These are phyloP conservation scores for Phthorimaea operculella DNA, from an alignment of 1,140 invertebrate genomes.

Conservation along the genomic window DNA sequence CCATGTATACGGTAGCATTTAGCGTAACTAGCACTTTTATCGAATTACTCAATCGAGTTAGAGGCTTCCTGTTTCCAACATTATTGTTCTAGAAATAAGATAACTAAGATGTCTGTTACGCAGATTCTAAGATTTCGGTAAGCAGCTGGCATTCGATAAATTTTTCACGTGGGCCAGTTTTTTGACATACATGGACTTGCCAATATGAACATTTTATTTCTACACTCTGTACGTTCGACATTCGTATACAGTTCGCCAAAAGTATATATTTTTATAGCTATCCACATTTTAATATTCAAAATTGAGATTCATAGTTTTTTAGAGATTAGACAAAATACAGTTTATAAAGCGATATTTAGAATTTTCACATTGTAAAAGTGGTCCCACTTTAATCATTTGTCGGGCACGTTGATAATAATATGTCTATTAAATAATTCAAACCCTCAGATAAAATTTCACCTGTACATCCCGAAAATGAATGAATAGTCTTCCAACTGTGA, in stretches of 20 bases:
- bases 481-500: slow-evolving; percentile 27
- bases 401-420: slow-evolving; percentile 39
- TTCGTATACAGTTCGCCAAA: slow-evolving; percentile 54
- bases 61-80: no score
- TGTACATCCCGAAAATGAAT: slow-evolving; percentile 14
- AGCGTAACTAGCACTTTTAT: neutral
- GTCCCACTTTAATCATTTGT: slow-evolving; percentile 9
- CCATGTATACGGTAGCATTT: slow-evolving; percentile 27
- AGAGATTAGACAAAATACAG: slow-evolving; percentile 23
- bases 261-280: slow-evolving; percentile 62
- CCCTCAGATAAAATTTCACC: slow-evolving; percentile 25
- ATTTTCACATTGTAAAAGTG: slow-evolving; percentile 14
- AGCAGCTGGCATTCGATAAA: neutral
- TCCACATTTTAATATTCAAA: slow-evolving; percentile 43
- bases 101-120: no score
- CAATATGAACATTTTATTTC: slow-evolving; percentile 39
- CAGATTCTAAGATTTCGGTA: no score
- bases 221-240: slow-evolving; percentile 37
- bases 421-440: slow-evolving; percentile 33
- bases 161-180: slow-evolving; percentile 6
- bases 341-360: slow-evolving; percentile 28
- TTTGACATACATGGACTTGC: slow-evolving; percentile 47
- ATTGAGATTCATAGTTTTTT: slow-evolving; percentile 29
- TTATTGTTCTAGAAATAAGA: no score
- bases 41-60: no score